Base-by-base conservation (phyloP, 2,888 invertebrate species). In the Acronicta psi region DNA sequence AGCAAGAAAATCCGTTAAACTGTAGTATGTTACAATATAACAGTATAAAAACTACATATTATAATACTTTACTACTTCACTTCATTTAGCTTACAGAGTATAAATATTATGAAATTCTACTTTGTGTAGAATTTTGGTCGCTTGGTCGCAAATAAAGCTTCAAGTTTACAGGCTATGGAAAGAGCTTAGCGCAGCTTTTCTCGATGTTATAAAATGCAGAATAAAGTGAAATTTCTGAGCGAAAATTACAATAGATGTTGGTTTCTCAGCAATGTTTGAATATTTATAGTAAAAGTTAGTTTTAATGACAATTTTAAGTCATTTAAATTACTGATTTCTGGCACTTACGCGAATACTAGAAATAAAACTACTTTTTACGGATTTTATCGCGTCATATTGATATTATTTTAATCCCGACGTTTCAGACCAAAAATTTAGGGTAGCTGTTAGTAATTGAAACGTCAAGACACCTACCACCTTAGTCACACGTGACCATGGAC, bases 61-160 rank as follows among this genome's bases (percentile, higher is more conserved):
- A 11, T 4, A 29, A 11, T 37, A n/a, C 14, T 49, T 60, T 29
- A 53, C 20, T 29, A 40, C 43, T 17, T 18, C 10, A 34, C 42
- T 55, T 43, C 31, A 57, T 52, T 50, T 34, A 11, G 38, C 20
- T 52, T 23, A 49, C 69, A 63, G 40, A 52, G 57, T 63, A 50
- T n/a, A n/a, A n/a, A n/a, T n/a, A n/a, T n/a, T n/a, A n/a, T 46
- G 41, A 42, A 53, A 50, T 42, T 50, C 42, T 57, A 63, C 57
- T 62, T 57, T 63, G 64, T 67, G 41, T 50, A 40, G 41, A 69
- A 69, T 66, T 69, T 56, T 31, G 52, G 42, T 43, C 41, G 38
- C 25, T 25, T 38, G 37, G 47, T 18, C 31, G 23, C 20, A 36
- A 51, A 69, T 63, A 67, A 53, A 69, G 41, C 46, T 40, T 40